Evolutionary conservation across 2,888 invertebrate species (phyloP), one percentile per base, ranked within the genome.

Genomic region (Idaea dimidiata): DNA sequence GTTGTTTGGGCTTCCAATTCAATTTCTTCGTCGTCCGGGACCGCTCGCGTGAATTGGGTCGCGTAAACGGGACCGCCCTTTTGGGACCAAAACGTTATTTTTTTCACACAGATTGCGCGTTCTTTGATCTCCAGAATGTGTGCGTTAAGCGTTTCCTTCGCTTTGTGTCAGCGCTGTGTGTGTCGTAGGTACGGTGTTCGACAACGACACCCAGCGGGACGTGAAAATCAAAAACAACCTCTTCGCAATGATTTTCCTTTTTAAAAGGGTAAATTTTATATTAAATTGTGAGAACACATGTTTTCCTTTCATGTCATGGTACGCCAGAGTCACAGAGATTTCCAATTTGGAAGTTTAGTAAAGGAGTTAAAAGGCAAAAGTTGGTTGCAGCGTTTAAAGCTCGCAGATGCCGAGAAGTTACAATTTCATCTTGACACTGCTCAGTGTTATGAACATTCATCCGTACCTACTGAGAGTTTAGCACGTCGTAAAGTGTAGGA

Each of bases 11-110:
- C 84, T 89, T 90, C 89, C 89, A 90, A 91, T 92, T 91, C 90
- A 89, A 91, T 92, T 91, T 91, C 91, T 91, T 91, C 87, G 80
- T 76, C 85, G 88, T 86, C 87, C 84, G 81, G 43, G 86, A 84
- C 84, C 82, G 88, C 81, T 89, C 88, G 88, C 88, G 90, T 90
- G 90, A 91, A 92, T 91, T 91, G 91, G 92, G 90, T 90, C 92
- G 92, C 91, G 89, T 89, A 91, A 91, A 87, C 90, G 90, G 91
- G 88, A 83, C 91, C 91, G 90, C 91, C 91, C 91, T 91, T 89
- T 91, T 85, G 91, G 91, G 90, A 90, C 88, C 87, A 83, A 88
- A 89, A 89, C 83, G 88, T 91, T 89, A 89, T 90, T 91, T 91
- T 91, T 91, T 91, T 90, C 87, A 89, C 87, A 89, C 89, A 89